phyloP scores from a whole-genome alignment of 1,140 invertebrate species.

The Eubasilissa regina region DNA sequence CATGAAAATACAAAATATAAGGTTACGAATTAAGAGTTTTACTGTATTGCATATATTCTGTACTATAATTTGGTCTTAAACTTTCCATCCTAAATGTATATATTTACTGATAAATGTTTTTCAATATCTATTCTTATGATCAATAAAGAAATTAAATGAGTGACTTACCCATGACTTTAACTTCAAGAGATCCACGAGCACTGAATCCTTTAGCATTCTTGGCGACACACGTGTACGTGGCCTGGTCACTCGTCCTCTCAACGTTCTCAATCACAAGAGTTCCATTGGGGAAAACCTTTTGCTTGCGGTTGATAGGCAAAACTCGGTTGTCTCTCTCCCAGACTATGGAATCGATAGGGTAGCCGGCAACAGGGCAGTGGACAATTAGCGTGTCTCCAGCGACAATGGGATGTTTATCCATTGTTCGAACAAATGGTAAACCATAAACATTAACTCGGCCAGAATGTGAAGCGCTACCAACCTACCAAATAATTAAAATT shows the following conservation, averaged over 20 bases:
- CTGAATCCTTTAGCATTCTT: slow-evolving; percentile 92
- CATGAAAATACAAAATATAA: too few relatives aligned
- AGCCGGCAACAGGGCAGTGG: slow-evolving; percentile 94
- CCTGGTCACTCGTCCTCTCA: slow-evolving; percentile 92
- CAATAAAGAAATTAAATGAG: background rate
- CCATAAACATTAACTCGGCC: slow-evolving; percentile 94
- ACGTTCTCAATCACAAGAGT: slow-evolving; percentile 95
- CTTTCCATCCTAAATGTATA: too few relatives aligned
- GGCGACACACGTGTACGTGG: slow-evolving; percentile 94
- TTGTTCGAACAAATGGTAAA: slow-evolving; percentile 88
- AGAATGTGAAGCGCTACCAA: slow-evolving; percentile 89
- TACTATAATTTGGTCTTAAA: too few relatives aligned
- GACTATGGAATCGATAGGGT: slow-evolving; percentile 93
- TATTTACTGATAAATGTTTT: too few relatives aligned
- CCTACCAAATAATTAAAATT: slow-evolving; percentile 64
- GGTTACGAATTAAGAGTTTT: too few relatives aligned
- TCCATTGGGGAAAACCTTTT: slow-evolving; percentile 94
- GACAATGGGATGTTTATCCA: slow-evolving; percentile 96
- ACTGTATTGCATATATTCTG: too few relatives aligned
- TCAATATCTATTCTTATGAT: too few relatives aligned
- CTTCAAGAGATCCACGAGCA: slow-evolving; percentile 88
- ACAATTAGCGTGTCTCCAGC: slow-evolving; percentile 91
- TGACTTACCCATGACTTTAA: slow-evolving; percentile 96
- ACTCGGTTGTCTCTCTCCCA: slow-evolving; percentile 90
- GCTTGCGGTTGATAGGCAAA: slow-evolving; percentile 94